A percentile compares a stretch with the other conserved stretches of the same genome.
Evolutionary conservation across 2,113 vertebrate species (phyloP).

Genomic region (Rattus rattus): DNA sequence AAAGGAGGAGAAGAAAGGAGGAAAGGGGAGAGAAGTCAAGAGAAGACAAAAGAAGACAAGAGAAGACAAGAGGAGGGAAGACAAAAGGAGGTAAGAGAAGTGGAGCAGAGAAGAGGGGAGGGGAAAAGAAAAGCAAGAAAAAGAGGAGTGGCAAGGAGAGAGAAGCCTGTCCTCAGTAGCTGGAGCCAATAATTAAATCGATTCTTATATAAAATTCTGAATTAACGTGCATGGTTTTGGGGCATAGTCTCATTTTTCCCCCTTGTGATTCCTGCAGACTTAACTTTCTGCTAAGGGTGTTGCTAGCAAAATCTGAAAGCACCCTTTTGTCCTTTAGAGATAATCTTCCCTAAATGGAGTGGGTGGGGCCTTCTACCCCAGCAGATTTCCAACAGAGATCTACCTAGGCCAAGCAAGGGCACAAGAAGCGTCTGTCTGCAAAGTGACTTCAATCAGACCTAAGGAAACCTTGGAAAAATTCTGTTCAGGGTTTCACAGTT

Average conservation of each 20-base stretch:
- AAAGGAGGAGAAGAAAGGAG: neutral
- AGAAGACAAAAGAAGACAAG: no score
- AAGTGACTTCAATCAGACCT: conserved; percentile 60
- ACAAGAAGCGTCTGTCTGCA: conserved; percentile 41
- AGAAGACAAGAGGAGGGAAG: fast-evolving
- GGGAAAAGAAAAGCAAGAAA: no score
- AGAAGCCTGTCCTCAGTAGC: neutral
- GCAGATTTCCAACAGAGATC: neutral
- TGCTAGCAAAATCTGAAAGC: conserved; percentile 1
- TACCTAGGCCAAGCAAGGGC: neutral
- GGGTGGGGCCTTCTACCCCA: neutral
- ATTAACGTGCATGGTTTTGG: conserved; percentile 37
- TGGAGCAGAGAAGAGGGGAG: neutral
- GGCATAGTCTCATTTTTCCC: conserved; percentile 48
- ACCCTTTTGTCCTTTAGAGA: neutral
- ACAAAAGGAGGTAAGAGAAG: fast-evolving
- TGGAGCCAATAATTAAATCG: conserved; percentile 15
- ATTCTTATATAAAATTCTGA: conserved; percentile 43
- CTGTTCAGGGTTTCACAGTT: neutral
- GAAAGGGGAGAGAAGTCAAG: no score
- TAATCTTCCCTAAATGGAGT: conserved; percentile 8
- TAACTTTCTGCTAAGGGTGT: conserved; percentile 53
- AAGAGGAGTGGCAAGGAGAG: neutral
- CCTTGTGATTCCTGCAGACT: conserved; percentile 12
- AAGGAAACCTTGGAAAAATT: neutral